Base-by-base conservation (phyloP, 1,140 invertebrate genomes). In the Camponotus floridanus region DNA sequence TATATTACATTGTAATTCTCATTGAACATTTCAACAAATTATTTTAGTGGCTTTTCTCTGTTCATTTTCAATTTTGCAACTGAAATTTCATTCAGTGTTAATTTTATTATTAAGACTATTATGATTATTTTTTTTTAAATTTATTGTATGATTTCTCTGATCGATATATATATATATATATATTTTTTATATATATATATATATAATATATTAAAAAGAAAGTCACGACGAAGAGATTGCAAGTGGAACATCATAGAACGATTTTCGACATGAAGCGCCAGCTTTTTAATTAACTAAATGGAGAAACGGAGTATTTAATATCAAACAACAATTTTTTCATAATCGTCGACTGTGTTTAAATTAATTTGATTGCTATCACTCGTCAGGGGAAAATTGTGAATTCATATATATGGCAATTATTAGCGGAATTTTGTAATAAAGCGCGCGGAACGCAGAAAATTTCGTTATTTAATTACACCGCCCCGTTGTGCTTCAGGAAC, bases 391-490 rank as follows among this genome's bases (percentile, higher is more conserved):
- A 61, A 83, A 71, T 86, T 67, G 83, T 76, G 76, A 68, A 86
- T 86, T 78, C 84, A 86, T 88, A 86, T 79, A 83, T 48, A 65
- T 67, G 62, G 71, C 80, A 78, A 89, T 89, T 88, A 86, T 86
- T 78, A 80, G 80, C 73, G 87, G 88, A 88, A 89, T 89, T 89
- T 89, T 79, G 84, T 88, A 88, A 88, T 89, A 86, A 86, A 88
- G 65, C 73, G 64, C 57, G 64, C 26, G 87, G 87, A 73, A 89
- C 71, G 87, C 59, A 62, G 87, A 61, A 88, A 88, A 89, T 89
- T 89, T 89, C 87, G 88, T 86, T 89, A 83, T 89, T 89, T 89
- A 88, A 89, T 89, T 88, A 83, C 76, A 61, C 55, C 57, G 67
- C 45, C 45, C 74, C 71, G 80, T 86, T 42, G 71, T 73, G 65